Conservation (phyloP, 2,113 vertebrate species). For the Plectropomus leopardus region DNA sequence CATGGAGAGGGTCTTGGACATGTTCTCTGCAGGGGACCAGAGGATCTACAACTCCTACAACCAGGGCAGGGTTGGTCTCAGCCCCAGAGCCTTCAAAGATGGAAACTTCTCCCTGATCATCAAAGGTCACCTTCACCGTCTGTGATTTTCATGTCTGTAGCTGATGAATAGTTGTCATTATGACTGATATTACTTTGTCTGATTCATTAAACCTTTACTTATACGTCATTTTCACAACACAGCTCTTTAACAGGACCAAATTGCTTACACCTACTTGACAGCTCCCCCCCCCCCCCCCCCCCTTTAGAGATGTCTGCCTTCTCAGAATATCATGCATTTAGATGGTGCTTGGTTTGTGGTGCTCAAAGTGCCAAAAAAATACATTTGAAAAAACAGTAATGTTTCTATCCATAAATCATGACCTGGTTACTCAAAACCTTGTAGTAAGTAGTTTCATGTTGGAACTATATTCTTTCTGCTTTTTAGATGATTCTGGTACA, state of each 20-base stretch:
- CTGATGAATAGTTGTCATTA: background rate
- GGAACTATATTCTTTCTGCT: too few species aligned
- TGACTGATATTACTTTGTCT: too few species aligned
- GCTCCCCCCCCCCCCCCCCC: too few species aligned
- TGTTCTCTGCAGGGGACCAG: constrained; percentile 93
- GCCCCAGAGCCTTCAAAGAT: constrained; percentile 87
- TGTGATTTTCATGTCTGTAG: constrained; percentile 13
- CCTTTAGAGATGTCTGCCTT: too few species aligned
- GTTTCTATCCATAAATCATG: too few species aligned
- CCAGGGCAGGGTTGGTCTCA: constrained; percentile 87
- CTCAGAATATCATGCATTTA: too few species aligned
- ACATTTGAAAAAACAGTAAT: too few species aligned
- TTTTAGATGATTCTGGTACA: background rate
- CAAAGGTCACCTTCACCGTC: constrained; percentile 72
- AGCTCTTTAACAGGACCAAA: background rate
- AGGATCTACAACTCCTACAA: constrained; percentile 92
- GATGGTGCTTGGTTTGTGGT: too few species aligned
- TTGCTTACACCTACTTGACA: too few species aligned
- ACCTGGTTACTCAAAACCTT: too few species aligned
- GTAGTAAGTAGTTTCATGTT: too few species aligned
- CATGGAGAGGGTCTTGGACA: constrained; percentile 90
- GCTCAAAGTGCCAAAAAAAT: too few species aligned
- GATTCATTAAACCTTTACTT: background rate
- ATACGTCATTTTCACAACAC: background rate
- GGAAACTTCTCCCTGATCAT: constrained; percentile 96